Conservation (phyloP, 2,888 invertebrate species). For the Tyria jacobaeae region DNA sequence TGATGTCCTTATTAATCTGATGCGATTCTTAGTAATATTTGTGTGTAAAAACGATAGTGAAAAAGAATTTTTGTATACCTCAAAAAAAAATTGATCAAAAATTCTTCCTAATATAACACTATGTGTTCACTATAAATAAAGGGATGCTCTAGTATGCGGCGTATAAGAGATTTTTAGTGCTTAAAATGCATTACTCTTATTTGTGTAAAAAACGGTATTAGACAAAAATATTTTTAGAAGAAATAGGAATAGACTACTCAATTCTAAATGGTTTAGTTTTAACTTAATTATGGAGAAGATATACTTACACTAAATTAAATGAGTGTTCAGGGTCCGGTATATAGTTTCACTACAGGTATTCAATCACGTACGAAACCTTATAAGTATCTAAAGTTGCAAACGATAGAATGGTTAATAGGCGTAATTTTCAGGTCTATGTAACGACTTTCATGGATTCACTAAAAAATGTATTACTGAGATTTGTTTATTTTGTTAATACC, state of each 20-base stretch:
- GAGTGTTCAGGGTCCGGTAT: not conserved
- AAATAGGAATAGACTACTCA: no score
- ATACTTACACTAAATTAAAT: not conserved
- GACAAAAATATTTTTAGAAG: no score
- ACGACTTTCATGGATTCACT: not conserved
- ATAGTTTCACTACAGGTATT: not conserved
- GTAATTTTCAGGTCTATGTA: conserved; percentile 14
- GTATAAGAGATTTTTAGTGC: no score
- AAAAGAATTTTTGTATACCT: no score
- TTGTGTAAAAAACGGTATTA: no score
- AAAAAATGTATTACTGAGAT: not conserved
- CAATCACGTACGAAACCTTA: conserved; percentile 25
- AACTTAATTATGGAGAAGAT: not conserved
- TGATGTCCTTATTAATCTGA: not conserved
- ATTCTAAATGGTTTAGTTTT: no score
- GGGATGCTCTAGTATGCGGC: no score
- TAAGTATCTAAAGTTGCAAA: conserved; percentile 17
- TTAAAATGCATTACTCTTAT: no score
- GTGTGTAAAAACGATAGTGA: conserved; percentile 2
- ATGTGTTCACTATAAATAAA: no score
- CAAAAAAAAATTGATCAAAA: no score
- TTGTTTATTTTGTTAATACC: not conserved
- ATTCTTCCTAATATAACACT: no score
- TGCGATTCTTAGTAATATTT: not conserved
- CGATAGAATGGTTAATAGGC: conserved; percentile 28